Evolutionary conservation across 2,888 invertebrate species (phyloP).

Genomic region (Sarcophaga variegata): DNA sequence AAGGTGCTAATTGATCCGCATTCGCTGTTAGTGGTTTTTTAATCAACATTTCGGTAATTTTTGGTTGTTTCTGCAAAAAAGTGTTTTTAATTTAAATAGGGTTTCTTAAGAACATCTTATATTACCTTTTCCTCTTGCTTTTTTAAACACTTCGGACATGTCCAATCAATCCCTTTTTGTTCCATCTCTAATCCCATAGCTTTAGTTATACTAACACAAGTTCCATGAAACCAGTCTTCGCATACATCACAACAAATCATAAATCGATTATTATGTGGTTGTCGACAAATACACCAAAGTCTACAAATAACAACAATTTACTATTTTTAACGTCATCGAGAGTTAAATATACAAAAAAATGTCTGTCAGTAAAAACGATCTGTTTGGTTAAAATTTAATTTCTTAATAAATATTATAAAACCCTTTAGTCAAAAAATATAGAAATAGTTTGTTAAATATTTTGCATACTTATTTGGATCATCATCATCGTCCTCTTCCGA

Average conservation of each 20-base stretch:
- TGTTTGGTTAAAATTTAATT: too few species aligned
- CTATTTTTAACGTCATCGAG: not conserved
- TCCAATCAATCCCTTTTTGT: slow-evolving; percentile 92
- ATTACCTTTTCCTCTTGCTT: slow-evolving; percentile 77
- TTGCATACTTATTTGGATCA: slow-evolving; percentile 89
- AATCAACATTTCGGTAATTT: slow-evolving; percentile 73
- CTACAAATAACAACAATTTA: slow-evolving; percentile 79
- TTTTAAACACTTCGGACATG: slow-evolving; percentile 90
- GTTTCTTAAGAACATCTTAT: not conserved
- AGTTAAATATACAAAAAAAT: not conserved
- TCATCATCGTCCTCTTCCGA: slow-evolving; percentile 90
- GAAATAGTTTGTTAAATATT: slow-evolving; percentile 2
- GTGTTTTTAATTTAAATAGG: not conserved
- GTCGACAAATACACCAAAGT: slow-evolving; percentile 97
- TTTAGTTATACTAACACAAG: slow-evolving; percentile 96
- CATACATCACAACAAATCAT: slow-evolving; percentile 99
- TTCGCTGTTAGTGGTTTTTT: slow-evolving; percentile 58
- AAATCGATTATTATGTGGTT: slow-evolving; percentile 97
- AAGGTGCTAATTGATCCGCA: not conserved
- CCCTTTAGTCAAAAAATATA: not conserved
- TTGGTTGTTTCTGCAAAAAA: slow-evolving; percentile 71
- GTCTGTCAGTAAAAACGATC: too few species aligned
- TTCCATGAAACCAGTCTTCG: slow-evolving; percentile 99
- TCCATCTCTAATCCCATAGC: slow-evolving; percentile 96
- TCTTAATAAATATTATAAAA: too few species aligned